Percentiles rank a stretch among this genome's conserved stretches.
Conservation (phyloP, 2,888 invertebrate genomes). For the Tromatobia lineatoria region DNA sequence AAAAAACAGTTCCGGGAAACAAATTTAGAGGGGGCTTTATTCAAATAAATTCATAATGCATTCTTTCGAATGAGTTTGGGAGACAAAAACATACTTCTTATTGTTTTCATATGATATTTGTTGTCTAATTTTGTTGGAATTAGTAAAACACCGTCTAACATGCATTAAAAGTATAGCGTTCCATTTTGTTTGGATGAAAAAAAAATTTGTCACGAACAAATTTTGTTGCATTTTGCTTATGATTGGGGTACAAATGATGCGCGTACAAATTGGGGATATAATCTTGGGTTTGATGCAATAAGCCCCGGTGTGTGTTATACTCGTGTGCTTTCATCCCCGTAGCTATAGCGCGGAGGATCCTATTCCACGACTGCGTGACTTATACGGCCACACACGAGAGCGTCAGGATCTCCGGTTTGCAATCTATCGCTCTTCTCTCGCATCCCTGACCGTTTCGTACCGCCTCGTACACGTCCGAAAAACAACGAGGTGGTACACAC, state of each 20-base stretch:
- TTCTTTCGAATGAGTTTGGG: no score
- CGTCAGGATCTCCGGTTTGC: constrained; percentile 67
- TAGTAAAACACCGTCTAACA: no score
- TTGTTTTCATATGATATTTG: no score
- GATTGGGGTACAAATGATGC: not conserved
- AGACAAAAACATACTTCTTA: no score
- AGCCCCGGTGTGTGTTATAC: constrained; percentile 1
- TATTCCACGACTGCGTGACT: constrained; percentile 67
- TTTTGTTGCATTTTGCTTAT: not conserved
- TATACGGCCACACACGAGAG: constrained; percentile 57
- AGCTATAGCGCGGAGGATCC: constrained; percentile 60
- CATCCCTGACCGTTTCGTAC: constrained; percentile 24
- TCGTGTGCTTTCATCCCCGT: constrained; percentile 4
- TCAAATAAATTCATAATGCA: no score
- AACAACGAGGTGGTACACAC: constrained; percentile 42
- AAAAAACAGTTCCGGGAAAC: no score
- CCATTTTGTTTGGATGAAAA: no score
- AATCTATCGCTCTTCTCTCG: constrained; percentile 67
- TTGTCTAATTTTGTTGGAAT: no score
- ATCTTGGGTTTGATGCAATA: not conserved
- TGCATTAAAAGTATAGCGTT: no score
- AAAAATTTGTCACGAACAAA: no score
- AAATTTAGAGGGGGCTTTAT: no score
- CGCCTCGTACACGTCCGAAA: constrained; percentile 40
- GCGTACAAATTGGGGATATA: not conserved